Percentiles rank a stretch among this genome's conserved stretches.
Evolutionary conservation across 2,113 vertebrate genomes (phyloP).

Genomic region (Lophotis ruficrista): DNA sequence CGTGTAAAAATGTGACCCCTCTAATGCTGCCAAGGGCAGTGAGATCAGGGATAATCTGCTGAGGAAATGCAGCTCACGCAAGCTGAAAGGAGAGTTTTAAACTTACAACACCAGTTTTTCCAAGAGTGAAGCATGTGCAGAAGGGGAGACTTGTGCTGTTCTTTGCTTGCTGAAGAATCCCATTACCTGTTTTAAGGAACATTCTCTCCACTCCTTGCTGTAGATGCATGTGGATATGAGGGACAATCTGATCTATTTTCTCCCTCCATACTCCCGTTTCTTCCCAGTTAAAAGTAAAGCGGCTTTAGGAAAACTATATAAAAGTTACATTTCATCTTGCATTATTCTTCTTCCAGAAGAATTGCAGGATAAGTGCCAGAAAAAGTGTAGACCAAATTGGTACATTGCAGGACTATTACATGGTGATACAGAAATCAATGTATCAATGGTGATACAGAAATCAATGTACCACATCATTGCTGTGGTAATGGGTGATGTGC

Average conservation of each 20-base stretch:
- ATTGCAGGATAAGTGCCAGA: neutral
- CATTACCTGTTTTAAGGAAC: neutral
- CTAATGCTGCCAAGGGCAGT: conserved; percentile 63
- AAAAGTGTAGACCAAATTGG: neutral
- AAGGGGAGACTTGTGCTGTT: neutral
- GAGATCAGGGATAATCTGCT: conserved; percentile 60
- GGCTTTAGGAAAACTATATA: neutral
- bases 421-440: neutral
- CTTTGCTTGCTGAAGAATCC: neutral
- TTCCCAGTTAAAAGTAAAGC: neutral
- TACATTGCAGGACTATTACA: neutral
- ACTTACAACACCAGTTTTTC: neutral
- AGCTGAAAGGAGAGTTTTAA: conserved; percentile 23
- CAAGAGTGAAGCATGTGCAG: neutral
- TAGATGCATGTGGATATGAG: neutral
- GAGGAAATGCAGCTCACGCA: conserved; percentile 62
- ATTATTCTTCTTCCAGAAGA: neutral
- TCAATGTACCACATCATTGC: neutral
- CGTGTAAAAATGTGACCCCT: conserved; percentile 62
- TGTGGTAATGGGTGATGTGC: neutral
- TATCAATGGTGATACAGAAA: neutral
- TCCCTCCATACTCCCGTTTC: neutral
- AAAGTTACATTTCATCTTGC: neutral
- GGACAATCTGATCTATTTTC: neutral
- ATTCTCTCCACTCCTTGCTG: neutral